Conservation (phyloP, 2,797 vertebrate genomes). For the Myripristis jacobus region DNA sequence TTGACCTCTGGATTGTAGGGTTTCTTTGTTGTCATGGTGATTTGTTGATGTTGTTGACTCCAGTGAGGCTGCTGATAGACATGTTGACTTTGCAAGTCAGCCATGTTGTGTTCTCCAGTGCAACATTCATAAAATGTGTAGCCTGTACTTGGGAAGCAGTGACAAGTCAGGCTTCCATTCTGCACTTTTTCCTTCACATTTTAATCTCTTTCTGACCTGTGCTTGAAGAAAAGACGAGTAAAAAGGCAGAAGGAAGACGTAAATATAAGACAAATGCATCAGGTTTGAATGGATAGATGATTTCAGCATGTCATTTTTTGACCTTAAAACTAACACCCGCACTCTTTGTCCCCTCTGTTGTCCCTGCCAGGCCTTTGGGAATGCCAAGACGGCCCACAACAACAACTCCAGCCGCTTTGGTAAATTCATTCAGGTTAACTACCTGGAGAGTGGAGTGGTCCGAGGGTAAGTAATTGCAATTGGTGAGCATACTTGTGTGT, state of each 20-base stretch:
- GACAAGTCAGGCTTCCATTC: not conserved
- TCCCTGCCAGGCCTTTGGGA: constrained; percentile 92
- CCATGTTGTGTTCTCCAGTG: not conserved
- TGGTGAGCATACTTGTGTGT: not conserved
- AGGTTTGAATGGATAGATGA: not conserved
- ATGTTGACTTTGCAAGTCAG: constrained; percentile 12
- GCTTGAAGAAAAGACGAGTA: not conserved
- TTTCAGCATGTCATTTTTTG: not conserved
- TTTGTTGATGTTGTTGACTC: constrained; percentile 46
- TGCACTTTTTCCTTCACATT: not conserved
- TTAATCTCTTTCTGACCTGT: too few relatives aligned
- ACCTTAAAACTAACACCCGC: not conserved
- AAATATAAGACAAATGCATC: not conserved
- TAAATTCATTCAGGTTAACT: constrained; percentile 99
- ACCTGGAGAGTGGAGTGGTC: constrained; percentile 95
- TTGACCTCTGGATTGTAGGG: constrained; percentile 26
- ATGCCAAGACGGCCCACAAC: constrained; percentile 98
- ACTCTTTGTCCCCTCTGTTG: constrained; percentile 29
- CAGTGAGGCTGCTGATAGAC: constrained; percentile 7
- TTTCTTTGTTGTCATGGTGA: constrained; percentile 44
- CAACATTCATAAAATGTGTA: not conserved
- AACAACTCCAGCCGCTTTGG: constrained; percentile 99
- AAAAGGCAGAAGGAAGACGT: not conserved
- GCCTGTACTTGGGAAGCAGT: not conserved
- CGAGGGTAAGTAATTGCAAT: constrained; percentile 88